These are phyloP conservation scores for Tenthredo distinguenda DNA, from an alignment of 2,888 invertebrate genomes.

Conservation along the genomic window DNA sequence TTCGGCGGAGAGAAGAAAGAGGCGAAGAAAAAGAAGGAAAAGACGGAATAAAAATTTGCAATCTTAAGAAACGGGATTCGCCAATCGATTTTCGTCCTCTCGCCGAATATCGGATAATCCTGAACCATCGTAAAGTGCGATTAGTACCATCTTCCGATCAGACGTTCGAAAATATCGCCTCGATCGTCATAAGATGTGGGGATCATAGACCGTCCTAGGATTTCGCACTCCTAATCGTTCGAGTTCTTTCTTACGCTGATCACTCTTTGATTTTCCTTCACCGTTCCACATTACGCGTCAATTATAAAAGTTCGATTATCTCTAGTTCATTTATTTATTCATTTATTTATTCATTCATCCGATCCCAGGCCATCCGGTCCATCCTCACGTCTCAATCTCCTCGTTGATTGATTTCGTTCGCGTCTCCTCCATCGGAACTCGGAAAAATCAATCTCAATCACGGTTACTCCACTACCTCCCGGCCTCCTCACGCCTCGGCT, in stretches of 20 bases:
- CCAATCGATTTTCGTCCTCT: background rate
- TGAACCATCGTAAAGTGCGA: background rate
- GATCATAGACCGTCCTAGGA: background rate
- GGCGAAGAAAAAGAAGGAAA: background rate
- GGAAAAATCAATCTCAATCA: background rate
- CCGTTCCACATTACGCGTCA: constrained; percentile 17
- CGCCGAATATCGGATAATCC: background rate
- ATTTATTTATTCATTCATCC: background rate
- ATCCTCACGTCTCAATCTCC: background rate
- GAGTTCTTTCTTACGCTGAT: background rate
- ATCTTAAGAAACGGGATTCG: background rate
- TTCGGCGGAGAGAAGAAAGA: background rate
- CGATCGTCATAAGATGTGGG: background rate
- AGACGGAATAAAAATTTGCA: background rate
- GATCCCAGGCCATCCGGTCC: background rate
- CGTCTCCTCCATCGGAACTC: background rate
- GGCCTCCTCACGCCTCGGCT: background rate
- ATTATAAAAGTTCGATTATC: background rate
- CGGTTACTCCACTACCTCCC: background rate
- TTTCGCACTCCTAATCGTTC: background rate
- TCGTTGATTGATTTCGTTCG: background rate
- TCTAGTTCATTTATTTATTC: background rate
- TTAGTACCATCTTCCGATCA: constrained; percentile 2
- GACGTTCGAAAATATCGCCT: background rate
- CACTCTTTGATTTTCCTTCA: background rate